These are phyloP conservation scores for Sphecodes monilicornis DNA, from an alignment of 2,888 invertebrate genomes.

Conservation along the genomic window DNA sequence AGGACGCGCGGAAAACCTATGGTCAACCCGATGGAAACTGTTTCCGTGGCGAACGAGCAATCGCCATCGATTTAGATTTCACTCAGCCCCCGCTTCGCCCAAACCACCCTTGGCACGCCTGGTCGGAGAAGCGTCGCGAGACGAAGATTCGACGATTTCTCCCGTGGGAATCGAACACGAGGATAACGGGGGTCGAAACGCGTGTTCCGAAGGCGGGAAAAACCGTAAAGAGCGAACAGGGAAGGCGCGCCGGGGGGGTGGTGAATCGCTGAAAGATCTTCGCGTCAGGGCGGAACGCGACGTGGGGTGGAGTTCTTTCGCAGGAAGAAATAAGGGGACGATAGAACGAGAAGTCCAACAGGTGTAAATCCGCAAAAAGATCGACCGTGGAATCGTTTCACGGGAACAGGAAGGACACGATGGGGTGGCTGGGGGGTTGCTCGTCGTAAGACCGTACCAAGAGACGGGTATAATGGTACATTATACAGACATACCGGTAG, in stretches of 20 bases:
- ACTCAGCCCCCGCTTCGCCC: neutral
- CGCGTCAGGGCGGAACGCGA: slow-evolving; percentile 37
- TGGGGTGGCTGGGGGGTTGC: slow-evolving; percentile 51
- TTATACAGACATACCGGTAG: slow-evolving; percentile 54
- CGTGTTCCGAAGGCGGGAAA: slow-evolving; percentile 19
- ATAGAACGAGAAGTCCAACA: slow-evolving; percentile 81
- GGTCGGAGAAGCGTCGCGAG: neutral
- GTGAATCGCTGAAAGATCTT: slow-evolving; percentile 27
- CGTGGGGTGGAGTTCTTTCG: slow-evolving; percentile 62
- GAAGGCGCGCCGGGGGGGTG: too few relatives aligned
- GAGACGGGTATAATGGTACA: slow-evolving; percentile 60
- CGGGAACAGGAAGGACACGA: slow-evolving; percentile 68
- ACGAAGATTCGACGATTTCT: slow-evolving; percentile 1
- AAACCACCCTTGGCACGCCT: neutral
- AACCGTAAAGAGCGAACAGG: slow-evolving; percentile 12
- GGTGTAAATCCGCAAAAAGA: slow-evolving; percentile 82
- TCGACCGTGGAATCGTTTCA: slow-evolving; percentile 75
- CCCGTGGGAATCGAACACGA: slow-evolving; percentile 21
- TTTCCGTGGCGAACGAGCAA: neutral
- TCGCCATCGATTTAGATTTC: slow-evolving; percentile 16
- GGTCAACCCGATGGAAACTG: neutral
- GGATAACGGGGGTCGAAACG: neutral
- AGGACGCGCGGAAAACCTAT: too few relatives aligned
- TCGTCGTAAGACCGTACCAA: slow-evolving; percentile 51
- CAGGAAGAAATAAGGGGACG: slow-evolving; percentile 72